Base-by-base conservation (phyloP, 2,888 invertebrate species). In the Cosmopolites sordidus region DNA sequence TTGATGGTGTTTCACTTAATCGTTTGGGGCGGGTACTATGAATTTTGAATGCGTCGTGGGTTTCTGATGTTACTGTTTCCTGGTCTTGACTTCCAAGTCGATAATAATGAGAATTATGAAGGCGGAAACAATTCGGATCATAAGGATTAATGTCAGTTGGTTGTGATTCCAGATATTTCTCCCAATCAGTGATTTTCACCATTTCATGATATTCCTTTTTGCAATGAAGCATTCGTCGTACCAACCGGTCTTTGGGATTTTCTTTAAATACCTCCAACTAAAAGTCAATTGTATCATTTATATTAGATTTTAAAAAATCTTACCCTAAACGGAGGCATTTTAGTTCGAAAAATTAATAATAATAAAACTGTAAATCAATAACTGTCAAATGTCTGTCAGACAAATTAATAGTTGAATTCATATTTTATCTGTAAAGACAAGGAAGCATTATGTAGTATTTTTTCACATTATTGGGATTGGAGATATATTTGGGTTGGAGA, bases 141-240 rank as follows among this genome's bases (percentile, higher is more conserved):
- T 53, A 60, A 2, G 63, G 63, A 51, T 62, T 41, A 16, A 42
- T 54, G 40, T 63, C 63, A 29, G 60, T 39, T 39, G 63, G 63
- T 38, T 43, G 45, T 4, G 51, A 46, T 40, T 56, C 52, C 33
- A 52, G 41, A 33, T 45, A 27, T 46, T 47, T 58, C 33, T 63
- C 54, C 63, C 63, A 63, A 39, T 54, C 54, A 8, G 54, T 46
- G 4, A 60, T 45, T 52, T 62, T 60, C 1, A 62, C 59, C 9
- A 17, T 48, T 22, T 52, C 49, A 16, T 48, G 45, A 38, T 60
- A 58, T 14, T 37, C 47, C 51, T 56, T 56, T 48, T 56, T 54
- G 30, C 50, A 55, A 39, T 60, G 48, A 2, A 62, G 41, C 14
- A 58, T 58, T 46, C 49, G 48, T 14, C 41, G 43, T 9, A 30